These are phyloP conservation scores for Laothoe populi DNA, from an alignment of 2,888 invertebrate genomes.

Conservation along the genomic window DNA sequence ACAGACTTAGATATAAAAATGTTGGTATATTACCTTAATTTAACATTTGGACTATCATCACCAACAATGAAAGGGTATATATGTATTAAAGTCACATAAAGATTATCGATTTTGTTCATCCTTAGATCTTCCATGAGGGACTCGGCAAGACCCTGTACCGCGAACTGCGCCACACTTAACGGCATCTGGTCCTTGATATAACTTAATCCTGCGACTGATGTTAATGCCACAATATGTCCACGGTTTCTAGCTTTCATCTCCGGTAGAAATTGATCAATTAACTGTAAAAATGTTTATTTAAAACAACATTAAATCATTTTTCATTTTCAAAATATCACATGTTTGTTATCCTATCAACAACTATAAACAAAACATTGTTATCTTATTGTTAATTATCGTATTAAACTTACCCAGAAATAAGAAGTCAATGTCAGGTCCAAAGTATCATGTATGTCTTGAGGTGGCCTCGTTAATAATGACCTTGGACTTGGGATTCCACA, in stretches of 20 bases:
- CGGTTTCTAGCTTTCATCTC: slow-evolving; percentile 84
- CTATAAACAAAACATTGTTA: not conserved
- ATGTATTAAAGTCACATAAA: slow-evolving; percentile 85
- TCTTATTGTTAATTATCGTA: not conserved
- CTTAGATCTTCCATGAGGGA: slow-evolving; percentile 86
- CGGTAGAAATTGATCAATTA: slow-evolving; percentile 85
- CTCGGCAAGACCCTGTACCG: slow-evolving; percentile 87
- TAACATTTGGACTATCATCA: slow-evolving; percentile 81
- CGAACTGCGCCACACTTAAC: slow-evolving; percentile 87
- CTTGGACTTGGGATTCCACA: slow-evolving; percentile 87
- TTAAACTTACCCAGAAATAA: slow-evolving; percentile 85
- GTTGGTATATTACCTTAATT: slow-evolving; percentile 72
- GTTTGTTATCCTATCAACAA: not conserved
- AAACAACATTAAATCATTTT: too few species aligned
- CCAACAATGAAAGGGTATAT: slow-evolving; percentile 87
- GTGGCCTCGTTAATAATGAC: slow-evolving; percentile 76
- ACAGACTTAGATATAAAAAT: not conserved
- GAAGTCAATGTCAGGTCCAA: slow-evolving; percentile 86
- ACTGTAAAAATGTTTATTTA: slow-evolving; percentile 66
- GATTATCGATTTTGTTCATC: slow-evolving; percentile 80
- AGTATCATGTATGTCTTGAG: slow-evolving; percentile 81
- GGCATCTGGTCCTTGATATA: slow-evolving; percentile 85
- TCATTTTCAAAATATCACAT: too few species aligned
- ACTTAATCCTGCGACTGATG: slow-evolving; percentile 86
- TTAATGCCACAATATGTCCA: slow-evolving; percentile 86